phyloP scores from a whole-genome alignment of 2,113 vertebrate species.

The Coptodon rendalli region DNA sequence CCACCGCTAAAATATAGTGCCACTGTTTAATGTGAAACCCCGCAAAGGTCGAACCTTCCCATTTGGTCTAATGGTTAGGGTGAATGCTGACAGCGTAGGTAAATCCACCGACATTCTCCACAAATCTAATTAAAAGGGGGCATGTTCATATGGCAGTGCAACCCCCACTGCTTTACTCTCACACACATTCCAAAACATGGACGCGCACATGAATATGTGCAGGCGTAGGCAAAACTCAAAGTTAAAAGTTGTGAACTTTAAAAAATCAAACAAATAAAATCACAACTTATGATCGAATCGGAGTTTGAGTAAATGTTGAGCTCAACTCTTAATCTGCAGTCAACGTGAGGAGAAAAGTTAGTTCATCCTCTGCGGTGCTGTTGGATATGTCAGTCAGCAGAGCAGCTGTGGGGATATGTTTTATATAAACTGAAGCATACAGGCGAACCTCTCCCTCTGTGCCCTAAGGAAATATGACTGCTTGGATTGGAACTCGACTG shows the following conservation, averaged over 20 bases:
- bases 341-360: constrained; percentile 1
- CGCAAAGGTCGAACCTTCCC: constrained; percentile 36
- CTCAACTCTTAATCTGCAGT: constrained; percentile 7
- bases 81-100: constrained; percentile 64
- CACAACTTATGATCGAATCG: neutral
- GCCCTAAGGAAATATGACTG: constrained; percentile 72
- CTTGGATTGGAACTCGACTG: constrained; percentile 63
- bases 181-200: constrained; percentile 30
- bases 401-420: constrained; percentile 66
- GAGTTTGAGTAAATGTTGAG: neutral
- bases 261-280: neutral
- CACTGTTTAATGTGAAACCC: neutral
- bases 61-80: constrained; percentile 51
- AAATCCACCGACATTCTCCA: constrained; percentile 73
- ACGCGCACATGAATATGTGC: neutral
- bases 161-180: constrained; percentile 33
- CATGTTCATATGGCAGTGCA: constrained; percentile 52
- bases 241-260: neutral
- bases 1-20: constrained; percentile 2
- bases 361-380: constrained; percentile 34
- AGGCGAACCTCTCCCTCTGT: constrained; percentile 44
- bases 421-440: constrained; percentile 64
- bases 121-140: constrained; percentile 75
- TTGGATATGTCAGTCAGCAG: constrained; percentile 59
- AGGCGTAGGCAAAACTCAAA: neutral